A percentile compares a stretch with the other conserved stretches of the same genome.
Conservation (phyloP, 2,113 vertebrate species). For the Octodon degus region DNA sequence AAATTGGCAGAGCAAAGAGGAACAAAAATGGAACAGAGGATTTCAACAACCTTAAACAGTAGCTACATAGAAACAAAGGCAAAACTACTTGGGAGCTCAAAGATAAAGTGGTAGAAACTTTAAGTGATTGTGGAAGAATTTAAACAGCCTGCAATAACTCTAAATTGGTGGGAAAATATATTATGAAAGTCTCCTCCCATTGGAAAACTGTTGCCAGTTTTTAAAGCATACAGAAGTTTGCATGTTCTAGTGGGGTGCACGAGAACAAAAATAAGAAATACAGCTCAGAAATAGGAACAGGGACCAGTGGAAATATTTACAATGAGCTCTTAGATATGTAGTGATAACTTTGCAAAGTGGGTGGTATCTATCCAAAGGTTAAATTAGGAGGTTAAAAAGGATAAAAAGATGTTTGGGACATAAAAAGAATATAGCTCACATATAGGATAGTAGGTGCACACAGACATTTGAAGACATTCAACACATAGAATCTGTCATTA, state of each 20-base stretch:
- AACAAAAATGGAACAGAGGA: not conserved
- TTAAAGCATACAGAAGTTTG: not conserved
- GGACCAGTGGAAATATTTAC: not conserved
- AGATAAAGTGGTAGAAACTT: not conserved
- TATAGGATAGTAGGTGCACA: not conserved
- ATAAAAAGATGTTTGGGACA: not conserved
- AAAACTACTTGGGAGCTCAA: constrained; percentile 16
- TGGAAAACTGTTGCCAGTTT: not conserved
- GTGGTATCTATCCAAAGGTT: not conserved
- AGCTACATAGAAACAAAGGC: not conserved
- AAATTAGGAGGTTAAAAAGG: not conserved
- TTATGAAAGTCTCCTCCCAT: not conserved
- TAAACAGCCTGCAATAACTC: not conserved
- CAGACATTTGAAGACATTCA: not conserved
- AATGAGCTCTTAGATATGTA: not conserved
- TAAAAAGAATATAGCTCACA: not conserved
- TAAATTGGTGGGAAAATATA: not conserved
- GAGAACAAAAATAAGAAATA: not conserved
- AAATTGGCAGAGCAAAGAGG: not conserved
- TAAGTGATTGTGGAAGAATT: not conserved
- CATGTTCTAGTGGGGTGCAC: not conserved
- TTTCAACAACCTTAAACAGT: not conserved
- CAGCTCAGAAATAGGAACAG: not conserved
- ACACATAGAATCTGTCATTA: not conserved
- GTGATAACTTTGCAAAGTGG: not conserved